phyloP scores from a whole-genome alignment of 2,888 invertebrate species.

The Laspeyria flexula region DNA sequence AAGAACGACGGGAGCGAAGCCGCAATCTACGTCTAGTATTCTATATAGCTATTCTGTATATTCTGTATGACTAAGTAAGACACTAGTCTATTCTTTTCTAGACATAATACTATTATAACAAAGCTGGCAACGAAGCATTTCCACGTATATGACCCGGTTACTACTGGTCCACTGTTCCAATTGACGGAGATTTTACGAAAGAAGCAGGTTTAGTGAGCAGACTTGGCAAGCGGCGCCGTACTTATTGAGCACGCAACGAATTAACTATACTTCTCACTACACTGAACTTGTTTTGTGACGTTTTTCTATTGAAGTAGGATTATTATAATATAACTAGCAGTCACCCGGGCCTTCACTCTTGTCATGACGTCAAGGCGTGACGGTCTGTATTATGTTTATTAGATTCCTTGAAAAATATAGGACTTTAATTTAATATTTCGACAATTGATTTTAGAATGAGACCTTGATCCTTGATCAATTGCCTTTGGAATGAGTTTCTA shows the following conservation, averaged over 20 bases:
- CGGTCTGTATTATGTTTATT: too few relatives aligned
- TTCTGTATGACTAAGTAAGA: neutral
- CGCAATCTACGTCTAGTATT: too few relatives aligned
- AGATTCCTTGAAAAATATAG: too few relatives aligned
- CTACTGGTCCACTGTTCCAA: constrained; percentile 16
- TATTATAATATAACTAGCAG: too few relatives aligned
- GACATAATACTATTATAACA: constrained; percentile 20
- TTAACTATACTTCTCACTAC: constrained; percentile 28
- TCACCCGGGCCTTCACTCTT: too few relatives aligned
- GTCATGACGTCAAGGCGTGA: too few relatives aligned
- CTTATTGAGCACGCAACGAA: constrained; percentile 28
- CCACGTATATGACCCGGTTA: constrained; percentile 40
- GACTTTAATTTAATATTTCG: too few relatives aligned
- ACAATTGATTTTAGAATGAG: too few relatives aligned
- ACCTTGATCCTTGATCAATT: too few relatives aligned
- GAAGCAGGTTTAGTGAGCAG: constrained; percentile 36
- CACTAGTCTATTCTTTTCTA: constrained; percentile 3
- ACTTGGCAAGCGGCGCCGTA: constrained; percentile 33
- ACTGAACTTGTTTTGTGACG: neutral
- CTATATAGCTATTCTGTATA: too few relatives aligned
- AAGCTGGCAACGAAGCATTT: constrained; percentile 26
- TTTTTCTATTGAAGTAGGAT: constrained; percentile 4
- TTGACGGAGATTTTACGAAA: constrained; percentile 29
- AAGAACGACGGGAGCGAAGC: too few relatives aligned
- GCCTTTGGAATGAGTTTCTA: too few relatives aligned